phyloP scores from a whole-genome alignment of 1,140 invertebrate genomes.

The Papilio polyxenes region DNA sequence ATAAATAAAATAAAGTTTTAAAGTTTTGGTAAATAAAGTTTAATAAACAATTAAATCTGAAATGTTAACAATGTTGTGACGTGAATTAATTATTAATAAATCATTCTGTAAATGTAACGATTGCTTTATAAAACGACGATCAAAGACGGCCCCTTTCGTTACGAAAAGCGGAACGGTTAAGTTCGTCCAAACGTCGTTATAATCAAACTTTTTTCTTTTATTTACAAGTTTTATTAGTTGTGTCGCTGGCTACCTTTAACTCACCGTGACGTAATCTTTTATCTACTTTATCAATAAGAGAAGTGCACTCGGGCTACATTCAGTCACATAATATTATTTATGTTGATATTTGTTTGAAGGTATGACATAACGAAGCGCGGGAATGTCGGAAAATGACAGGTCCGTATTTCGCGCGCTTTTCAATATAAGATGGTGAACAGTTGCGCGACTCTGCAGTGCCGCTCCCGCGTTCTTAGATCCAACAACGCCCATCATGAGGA shows the following conservation, averaged over 20 bases:
- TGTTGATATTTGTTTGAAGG: conserved; percentile 24
- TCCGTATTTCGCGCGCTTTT: conserved; percentile 45
- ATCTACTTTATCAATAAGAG: conserved; percentile 13
- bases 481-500: conserved; percentile 66
- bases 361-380: conserved; percentile 59
- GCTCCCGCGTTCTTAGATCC: conserved; percentile 55
- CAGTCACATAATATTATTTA: conserved; percentile 38
- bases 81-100: neutral
- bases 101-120: conserved; percentile 7
- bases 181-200: neutral
- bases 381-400: conserved; percentile 51
- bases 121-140: neutral
- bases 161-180: conserved; percentile 29
- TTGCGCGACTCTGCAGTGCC: conserved; percentile 65
- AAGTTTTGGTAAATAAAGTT: too few species aligned
- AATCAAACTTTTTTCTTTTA: conserved; percentile 17
- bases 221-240: neutral
- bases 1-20: too few species aligned
- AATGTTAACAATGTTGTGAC: too few species aligned
- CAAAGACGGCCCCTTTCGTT: neutral
- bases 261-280: conserved; percentile 19
- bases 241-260: conserved; percentile 8
- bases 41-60: too few species aligned
- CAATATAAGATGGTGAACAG: conserved; percentile 64
- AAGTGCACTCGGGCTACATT: conserved; percentile 20